Evolutionary conservation across 2,888 invertebrate genomes (phyloP).

Genomic region (Cantharis rustica): DNA sequence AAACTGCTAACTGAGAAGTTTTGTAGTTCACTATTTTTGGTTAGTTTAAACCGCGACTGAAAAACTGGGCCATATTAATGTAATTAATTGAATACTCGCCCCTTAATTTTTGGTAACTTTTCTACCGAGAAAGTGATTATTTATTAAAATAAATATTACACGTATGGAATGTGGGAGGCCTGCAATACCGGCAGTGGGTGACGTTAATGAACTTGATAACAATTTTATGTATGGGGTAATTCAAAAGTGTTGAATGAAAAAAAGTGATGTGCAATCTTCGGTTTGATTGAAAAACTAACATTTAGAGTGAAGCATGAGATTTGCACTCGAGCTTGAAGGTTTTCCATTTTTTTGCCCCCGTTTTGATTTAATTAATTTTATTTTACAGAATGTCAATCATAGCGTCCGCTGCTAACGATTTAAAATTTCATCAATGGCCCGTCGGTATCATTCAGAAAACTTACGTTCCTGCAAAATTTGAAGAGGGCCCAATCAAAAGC

Average conservation of each 20-base stretch:
- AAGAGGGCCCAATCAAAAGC: conserved; percentile 46
- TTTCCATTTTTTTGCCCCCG: not conserved
- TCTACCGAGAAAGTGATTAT: not conserved
- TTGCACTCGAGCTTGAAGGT: not conserved
- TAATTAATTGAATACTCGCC: not conserved
- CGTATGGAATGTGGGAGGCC: not conserved
- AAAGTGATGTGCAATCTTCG: too few species aligned
- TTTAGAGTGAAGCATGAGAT: not conserved
- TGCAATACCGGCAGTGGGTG: not conserved
- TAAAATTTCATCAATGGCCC: conserved; percentile 62
- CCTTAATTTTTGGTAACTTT: not conserved
- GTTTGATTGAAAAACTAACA: not conserved
- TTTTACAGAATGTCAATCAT: conserved; percentile 42
- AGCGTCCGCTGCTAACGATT: conserved; percentile 61
- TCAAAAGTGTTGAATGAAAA: not conserved
- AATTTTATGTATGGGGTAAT: not conserved
- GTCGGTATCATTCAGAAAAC: conserved; percentile 61
- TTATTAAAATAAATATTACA: not conserved
- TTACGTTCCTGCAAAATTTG: conserved; percentile 50
- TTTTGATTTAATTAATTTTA: not conserved
- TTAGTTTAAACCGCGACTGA: too few species aligned
- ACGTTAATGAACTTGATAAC: not conserved
- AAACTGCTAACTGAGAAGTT: too few species aligned
- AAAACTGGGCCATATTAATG: too few species aligned
- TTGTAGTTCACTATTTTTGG: too few species aligned